Conservation (phyloP, 2,797 vertebrate species). For the Anguilla anguilla region DNA sequence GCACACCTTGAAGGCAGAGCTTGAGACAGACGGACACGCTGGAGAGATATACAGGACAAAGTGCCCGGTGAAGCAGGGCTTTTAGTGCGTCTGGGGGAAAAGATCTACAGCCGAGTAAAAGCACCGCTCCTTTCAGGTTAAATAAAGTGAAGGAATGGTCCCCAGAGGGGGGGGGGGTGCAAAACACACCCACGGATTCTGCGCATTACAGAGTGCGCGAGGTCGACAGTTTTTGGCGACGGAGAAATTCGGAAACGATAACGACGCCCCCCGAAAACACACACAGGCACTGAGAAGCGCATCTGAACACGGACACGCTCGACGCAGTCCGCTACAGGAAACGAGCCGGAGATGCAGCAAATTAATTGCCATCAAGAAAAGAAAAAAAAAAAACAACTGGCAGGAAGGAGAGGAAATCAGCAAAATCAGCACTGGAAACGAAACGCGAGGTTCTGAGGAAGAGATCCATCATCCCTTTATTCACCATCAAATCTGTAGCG, state of each 20-base stretch:
- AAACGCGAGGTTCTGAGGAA: background rate
- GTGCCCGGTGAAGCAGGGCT: slow-evolving; percentile 12
- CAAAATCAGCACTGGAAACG: background rate
- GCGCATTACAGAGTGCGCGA: background rate
- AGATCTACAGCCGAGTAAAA: slow-evolving; percentile 8
- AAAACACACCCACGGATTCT: background rate
- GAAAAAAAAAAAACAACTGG: background rate
- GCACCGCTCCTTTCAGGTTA: background rate
- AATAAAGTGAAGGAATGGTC: background rate
- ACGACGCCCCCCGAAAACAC: background rate
- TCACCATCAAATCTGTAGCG: background rate
- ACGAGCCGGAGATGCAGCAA: background rate
- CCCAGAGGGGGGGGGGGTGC: background rate
- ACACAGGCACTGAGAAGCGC: background rate
- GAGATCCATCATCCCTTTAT: background rate
- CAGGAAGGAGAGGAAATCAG: background rate
- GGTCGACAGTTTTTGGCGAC: background rate
- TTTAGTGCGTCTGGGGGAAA: background rate
- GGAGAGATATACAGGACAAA: slow-evolving; percentile 11
- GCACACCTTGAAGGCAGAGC: background rate
- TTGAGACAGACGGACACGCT: slow-evolving; percentile 10
- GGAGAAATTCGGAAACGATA: background rate
- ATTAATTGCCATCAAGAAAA: background rate
- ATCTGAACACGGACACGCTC: too few relatives aligned
- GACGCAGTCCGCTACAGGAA: background rate